Base-by-base conservation (phyloP, 1,140 invertebrate genomes). In the Glossosoma conforme region DNA sequence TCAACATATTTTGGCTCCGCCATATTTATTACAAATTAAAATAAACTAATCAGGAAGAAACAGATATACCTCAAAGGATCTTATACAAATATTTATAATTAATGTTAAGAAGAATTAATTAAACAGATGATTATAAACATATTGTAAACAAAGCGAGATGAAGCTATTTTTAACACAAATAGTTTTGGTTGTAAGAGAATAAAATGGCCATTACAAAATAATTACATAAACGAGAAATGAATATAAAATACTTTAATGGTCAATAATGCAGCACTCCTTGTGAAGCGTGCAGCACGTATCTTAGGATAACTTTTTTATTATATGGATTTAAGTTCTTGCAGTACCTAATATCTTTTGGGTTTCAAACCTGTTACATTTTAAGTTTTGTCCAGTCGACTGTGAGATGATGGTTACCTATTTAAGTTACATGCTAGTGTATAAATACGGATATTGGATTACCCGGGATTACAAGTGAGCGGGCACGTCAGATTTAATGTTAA, bases 21-120 rank as follows among this genome's bases (percentile, higher is more conserved):
- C 44, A 38, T 52, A 45, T 37, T 33, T 37, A 43, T 3, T 33
- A 42, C 14, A 46, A 44, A 33, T 28, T 36, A 24, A 42, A 25
- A 24, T 47, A 52, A 56, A 44, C 37, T 44, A 49, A 47, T 48
- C 55, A 52, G 44, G 33, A 51, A 40, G 51, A 51, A 53, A 58
- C 56, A 58, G 56, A 58, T 58, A 58, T 58, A 58, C 56, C 56
- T 58, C 56, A 58, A 58, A 58, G 56, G 51, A 58, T 58, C 56
- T 57, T 46, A 47, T 46, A 53, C 56, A 58, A 53, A 58, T 58
- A 58, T 58, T 58, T 58, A 53, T 58, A 53, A 44, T 50, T 58
- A 54, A 58, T 58, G 42, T 46, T 58, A 58, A 58, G 56, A 49
- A 58, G 52, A 50, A 58, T 46, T 53, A 53, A 45, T 49, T 53